Base-by-base conservation (phyloP, 2,888 invertebrate genomes). In the Orthonychiurus folsomi region DNA sequence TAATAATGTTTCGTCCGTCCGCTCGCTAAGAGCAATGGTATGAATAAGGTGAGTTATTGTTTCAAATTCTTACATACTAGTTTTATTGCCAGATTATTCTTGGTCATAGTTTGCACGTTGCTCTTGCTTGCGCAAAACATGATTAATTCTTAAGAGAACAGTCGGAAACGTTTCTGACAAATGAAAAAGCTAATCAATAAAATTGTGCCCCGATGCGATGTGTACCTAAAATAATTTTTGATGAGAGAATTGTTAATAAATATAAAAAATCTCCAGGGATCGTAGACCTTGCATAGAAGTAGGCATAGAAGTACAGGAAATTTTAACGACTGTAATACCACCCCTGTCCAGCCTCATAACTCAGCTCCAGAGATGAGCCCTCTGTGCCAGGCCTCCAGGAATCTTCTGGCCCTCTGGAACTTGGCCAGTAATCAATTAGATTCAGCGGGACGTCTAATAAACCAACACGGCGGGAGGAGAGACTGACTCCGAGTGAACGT, bases 1-100 rank as follows among this genome's bases (percentile, higher is more conserved):
- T 9, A 9, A 37, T 37, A 9, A 37, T 37, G 37, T 37, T 15
- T 37, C 37, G 5, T 37, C 37, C 37, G 37, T 37, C 37, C 37
- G 37, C 37, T 37, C 37, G 37, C n/a, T 52, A 52, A 52, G 52
- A 52, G 21, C 52, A 52, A 52, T 52, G 52, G 52, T 52, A 52
- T 52, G 52, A 52, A 52, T 52, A 52, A 52, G 52, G 52, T 52
- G 20, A 52, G 52, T 15, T 37, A 37, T n/a, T n/a, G n/a, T n/a
- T n/a, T n/a, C n/a, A n/a, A n/a, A n/a, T n/a, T n/a, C n/a, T n/a
- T n/a, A n/a, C n/a, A n/a, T n/a, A n/a, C n/a, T n/a, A n/a, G n/a
- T n/a, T n/a, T n/a, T n/a, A n/a, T n/a, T n/a, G n/a, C n/a, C n/a
- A n/a, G n/a, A n/a, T n/a, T n/a, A n/a, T n/a, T n/a, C n/a, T n/a